Evolutionary conservation across 2,888 invertebrate species (phyloP).

Genomic region (Disparrhopalites patrizii): DNA sequence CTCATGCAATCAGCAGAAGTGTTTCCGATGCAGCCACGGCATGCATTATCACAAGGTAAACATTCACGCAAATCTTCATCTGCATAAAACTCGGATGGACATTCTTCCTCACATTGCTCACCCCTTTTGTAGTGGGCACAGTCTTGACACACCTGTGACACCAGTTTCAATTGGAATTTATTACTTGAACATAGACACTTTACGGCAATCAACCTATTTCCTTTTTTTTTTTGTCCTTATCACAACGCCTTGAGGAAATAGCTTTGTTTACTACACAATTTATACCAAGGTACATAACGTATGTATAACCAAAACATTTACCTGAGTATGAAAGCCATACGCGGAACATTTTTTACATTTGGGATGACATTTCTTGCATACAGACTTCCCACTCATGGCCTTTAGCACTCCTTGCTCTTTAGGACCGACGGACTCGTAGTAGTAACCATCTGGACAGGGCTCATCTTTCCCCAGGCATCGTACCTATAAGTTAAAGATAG

Average conservation of each 20-base stretch:
- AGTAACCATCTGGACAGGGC: constrained; percentile 76
- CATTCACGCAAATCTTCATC: constrained; percentile 63
- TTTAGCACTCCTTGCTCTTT: constrained; percentile 67
- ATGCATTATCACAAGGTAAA: constrained; percentile 64
- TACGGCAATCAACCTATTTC: too few relatives aligned
- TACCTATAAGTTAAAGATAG: constrained; percentile 15
- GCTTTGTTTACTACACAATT: too few relatives aligned
- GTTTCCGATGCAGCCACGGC: constrained; percentile 77
- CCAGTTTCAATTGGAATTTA: too few relatives aligned
- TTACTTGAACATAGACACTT: too few relatives aligned
- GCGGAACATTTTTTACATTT: constrained; percentile 83
- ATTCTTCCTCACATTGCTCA: constrained; percentile 85
- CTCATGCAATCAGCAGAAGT: constrained; percentile 69
- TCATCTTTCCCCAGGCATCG: constrained; percentile 62
- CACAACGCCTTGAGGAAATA: background rate
- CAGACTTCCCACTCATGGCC: constrained; percentile 74
- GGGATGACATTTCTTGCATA: constrained; percentile 86
- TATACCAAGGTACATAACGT: too few relatives aligned
- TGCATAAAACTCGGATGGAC: constrained; percentile 71
- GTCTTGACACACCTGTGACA: constrained; percentile 76
- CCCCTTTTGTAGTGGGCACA: constrained; percentile 81
- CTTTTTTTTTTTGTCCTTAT: background rate
- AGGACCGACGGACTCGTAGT: constrained; percentile 73
- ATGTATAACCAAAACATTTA: too few relatives aligned
- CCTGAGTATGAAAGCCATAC: constrained; percentile 76